phyloP scores from a whole-genome alignment of 2,797 vertebrate species.

The Babyrousa celebensis region DNA sequence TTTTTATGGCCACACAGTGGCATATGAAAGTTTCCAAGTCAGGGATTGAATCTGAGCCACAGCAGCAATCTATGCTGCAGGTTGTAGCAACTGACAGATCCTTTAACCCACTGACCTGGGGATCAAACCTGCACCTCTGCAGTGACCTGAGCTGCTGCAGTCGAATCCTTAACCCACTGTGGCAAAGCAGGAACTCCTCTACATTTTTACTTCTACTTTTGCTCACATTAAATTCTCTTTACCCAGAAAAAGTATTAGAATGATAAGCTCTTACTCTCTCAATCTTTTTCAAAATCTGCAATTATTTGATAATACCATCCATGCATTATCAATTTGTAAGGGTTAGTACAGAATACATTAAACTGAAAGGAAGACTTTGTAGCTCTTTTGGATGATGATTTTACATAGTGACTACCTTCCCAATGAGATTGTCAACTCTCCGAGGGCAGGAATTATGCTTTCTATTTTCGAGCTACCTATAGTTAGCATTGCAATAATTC shows the following conservation, averaged over 20 bases:
- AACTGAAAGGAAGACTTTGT: conserved; percentile 5
- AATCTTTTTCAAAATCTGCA: background rate
- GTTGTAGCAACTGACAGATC: too few relatives aligned
- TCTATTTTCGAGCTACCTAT: conserved; percentile 5
- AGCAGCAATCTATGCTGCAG: too few relatives aligned
- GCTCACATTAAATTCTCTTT: background rate
- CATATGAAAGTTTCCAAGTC: too few relatives aligned
- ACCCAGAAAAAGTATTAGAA: background rate
- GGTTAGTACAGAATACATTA: background rate
- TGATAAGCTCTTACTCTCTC: background rate
- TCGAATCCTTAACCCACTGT: too few relatives aligned
- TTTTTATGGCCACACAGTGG: too few relatives aligned
- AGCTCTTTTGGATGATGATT: background rate
- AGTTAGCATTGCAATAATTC: conserved; percentile 9
- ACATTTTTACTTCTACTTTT: background rate
- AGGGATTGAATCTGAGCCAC: too few relatives aligned
- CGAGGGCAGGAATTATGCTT: background rate
- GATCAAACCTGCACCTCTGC: too few relatives aligned
- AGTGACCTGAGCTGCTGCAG: too few relatives aligned
- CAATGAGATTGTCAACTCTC: background rate
- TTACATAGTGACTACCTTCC: background rate
- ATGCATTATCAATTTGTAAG: background rate
- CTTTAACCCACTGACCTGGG: too few relatives aligned
- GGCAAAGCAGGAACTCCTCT: background rate
- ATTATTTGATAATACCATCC: background rate